Percentiles rank a stretch among this genome's conserved stretches.
Conservation (phyloP, 2,888 invertebrate genomes). For the Empis stercorea region DNA sequence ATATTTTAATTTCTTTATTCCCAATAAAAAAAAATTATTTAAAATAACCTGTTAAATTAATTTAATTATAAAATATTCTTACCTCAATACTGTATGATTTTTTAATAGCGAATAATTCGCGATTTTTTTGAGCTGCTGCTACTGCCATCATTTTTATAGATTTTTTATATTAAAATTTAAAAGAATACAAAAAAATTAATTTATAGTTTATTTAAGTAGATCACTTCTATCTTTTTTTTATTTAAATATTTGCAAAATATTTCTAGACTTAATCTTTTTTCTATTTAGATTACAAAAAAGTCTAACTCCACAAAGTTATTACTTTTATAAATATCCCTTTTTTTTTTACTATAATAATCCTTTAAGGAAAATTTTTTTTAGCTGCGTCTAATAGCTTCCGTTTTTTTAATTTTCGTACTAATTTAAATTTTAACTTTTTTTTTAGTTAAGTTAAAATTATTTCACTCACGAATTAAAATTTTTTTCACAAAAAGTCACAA, state of each 20-base stretch:
- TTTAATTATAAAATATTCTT: constrained; percentile 37
- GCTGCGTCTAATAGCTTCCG: constrained; percentile 4
- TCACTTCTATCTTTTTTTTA: background rate
- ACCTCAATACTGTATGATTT: constrained; percentile 97
- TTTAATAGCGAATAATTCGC: constrained; percentile 94
- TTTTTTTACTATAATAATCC: background rate
- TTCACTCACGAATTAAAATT: background rate
- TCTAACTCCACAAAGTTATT: constrained; percentile 19
- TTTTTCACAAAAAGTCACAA: constrained; percentile 9
- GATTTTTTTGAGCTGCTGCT: constrained; percentile 84
- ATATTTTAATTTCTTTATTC: too few species aligned
- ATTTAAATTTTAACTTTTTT: constrained; percentile 25
- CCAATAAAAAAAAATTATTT: too few species aligned
- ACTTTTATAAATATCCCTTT: constrained; percentile 16
- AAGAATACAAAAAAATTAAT: constrained; percentile 20
- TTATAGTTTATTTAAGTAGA: constrained; percentile 18
- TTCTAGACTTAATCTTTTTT: background rate
- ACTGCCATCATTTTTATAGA: constrained; percentile 61
- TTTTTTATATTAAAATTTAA: constrained; percentile 17
- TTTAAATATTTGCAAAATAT: too few species aligned
- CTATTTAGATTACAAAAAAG: background rate
- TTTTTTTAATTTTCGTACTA: constrained; percentile 16
- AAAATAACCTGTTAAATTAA: too few species aligned
- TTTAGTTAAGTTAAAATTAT: constrained; percentile 8
- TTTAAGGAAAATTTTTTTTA: background rate